Evolutionary conservation across 2,888 invertebrate species (phyloP), one percentile per base, ranked within the genome.

Genomic region (Autographa gamma): DNA sequence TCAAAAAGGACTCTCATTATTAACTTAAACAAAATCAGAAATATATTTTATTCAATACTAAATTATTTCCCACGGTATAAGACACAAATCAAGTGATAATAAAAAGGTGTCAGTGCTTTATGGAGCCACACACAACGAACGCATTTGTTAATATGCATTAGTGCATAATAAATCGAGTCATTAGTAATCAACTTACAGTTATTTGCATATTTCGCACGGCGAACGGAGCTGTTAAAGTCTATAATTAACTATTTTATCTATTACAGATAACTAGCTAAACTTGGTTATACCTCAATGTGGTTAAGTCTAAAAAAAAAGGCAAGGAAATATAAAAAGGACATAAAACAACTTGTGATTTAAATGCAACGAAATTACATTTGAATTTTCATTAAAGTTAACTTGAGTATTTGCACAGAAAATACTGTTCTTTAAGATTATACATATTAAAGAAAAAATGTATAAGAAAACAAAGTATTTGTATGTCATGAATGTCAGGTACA

Each of bases 381-480:
- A 38, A 38, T 38, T 38, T 38, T 38, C 38, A 38, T 38, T 11
- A 1, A 38, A 38, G 11, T 38, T 2, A 11, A 38, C 11, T 38
- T 11, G 38, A 38, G 38, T 38, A 11, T 11, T 38, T 25, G 25
- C 2, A 38, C 11, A 11, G 7, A 34, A 6, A 34, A 34, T 8
- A 8, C 34, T 5, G 34, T 34, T 5, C 6, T 34, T 34, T 34
- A 8, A 34, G n/a, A n/a, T n/a, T n/a, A n/a, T n/a, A n/a, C 0
- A 34, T 8, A 34, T 34, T 3, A 8, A 8, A 34, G 6, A 34
- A 34, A 34, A 34, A 70, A 74, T n/a, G n/a, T n/a, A n/a, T n/a
- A 74, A 77, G 63, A 71, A 69, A 74, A 80, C 74, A 63, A 79
- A 64, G 76, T 71, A 79, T 80, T 77, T 73, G 43, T 34, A 43